Evolutionary conservation across 2,888 invertebrate species (phyloP).

Genomic region (Melanostoma mellinum): DNA sequence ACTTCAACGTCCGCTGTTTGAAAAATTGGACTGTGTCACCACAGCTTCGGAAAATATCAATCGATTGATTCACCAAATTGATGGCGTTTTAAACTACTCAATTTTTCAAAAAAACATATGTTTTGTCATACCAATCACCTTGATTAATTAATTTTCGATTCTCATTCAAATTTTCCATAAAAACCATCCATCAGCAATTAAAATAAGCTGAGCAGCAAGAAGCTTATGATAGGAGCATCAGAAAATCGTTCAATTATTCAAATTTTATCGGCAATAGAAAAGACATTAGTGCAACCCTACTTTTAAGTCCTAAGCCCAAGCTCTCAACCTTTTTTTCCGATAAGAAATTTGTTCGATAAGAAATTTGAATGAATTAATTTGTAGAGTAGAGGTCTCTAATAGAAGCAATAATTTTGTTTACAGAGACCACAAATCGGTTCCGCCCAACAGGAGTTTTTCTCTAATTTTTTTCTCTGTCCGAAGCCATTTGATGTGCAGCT

Average conservation of each 20-base stretch:
- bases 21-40: too few species aligned
- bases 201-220: too few species aligned
- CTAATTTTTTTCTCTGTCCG: background rate
- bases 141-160: too few species aligned
- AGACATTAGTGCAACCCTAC: background rate
- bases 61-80: too few species aligned
- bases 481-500: background rate
- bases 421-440: slow-evolving; percentile 4
- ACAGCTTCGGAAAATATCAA: too few species aligned
- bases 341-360: background rate
- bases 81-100: too few species aligned
- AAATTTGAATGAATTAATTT: slow-evolving; percentile 24
- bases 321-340: background rate
- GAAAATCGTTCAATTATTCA: slow-evolving; percentile 14
- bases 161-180: too few species aligned
- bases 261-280: slow-evolving; percentile 6
- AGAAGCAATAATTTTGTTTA: slow-evolving; percentile 6
- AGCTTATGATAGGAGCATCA: background rate
- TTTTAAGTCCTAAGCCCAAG: background rate
- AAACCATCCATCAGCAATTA: background rate
- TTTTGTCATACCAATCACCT: too few species aligned
- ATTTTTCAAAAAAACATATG: too few species aligned
- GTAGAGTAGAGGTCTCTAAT: slow-evolving; percentile 4
- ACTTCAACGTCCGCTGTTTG: too few species aligned
- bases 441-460: background rate